These are phyloP conservation scores for Stichodactyla mertensii DNA, from an alignment of 64 coral and sea anemone genomes.

Conservation along the genomic window DNA sequence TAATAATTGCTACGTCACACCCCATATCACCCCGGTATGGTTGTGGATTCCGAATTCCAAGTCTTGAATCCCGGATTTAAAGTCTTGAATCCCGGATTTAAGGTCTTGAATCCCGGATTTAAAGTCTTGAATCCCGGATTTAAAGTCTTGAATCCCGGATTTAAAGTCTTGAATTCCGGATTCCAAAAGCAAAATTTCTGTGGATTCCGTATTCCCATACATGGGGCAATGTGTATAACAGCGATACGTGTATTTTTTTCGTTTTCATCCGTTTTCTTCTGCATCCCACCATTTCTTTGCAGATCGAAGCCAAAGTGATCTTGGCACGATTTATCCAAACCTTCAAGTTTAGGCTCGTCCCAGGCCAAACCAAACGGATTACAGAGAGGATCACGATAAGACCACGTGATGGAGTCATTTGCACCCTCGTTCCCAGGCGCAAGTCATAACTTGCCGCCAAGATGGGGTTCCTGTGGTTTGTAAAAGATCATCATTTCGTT, in stretches of 20 bases:
- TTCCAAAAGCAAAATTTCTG: too few species aligned
- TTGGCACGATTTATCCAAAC: conserved; percentile 53
- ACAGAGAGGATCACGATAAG: conserved; percentile 13
- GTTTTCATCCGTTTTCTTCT: not conserved
- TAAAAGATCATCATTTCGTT: too few species aligned
- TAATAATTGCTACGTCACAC: too few species aligned
- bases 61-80: too few species aligned
- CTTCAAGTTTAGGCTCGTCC: conserved; percentile 42
- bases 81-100: too few species aligned
- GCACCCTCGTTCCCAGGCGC: conserved; percentile 1
- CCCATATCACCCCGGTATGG: too few species aligned
- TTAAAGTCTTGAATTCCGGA: too few species aligned
- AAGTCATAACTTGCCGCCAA: not conserved
- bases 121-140: too few species aligned
- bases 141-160: too few species aligned
- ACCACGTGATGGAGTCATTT: conserved; percentile 44
- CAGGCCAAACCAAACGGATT: conserved; percentile 33
- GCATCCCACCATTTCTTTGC: not conserved
- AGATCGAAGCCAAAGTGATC: conserved; percentile 59
- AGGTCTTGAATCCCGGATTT: too few species aligned
- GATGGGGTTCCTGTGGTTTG: not conserved
- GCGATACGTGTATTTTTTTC: not conserved
- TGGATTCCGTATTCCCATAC: too few species aligned
- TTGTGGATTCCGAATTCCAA: too few species aligned
- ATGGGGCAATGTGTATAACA: not conserved